A percentile compares a stretch with the other conserved stretches of the same genome.
phyloP scores from a whole-genome alignment of 2,888 invertebrate species.

The Byasa hedistus region DNA sequence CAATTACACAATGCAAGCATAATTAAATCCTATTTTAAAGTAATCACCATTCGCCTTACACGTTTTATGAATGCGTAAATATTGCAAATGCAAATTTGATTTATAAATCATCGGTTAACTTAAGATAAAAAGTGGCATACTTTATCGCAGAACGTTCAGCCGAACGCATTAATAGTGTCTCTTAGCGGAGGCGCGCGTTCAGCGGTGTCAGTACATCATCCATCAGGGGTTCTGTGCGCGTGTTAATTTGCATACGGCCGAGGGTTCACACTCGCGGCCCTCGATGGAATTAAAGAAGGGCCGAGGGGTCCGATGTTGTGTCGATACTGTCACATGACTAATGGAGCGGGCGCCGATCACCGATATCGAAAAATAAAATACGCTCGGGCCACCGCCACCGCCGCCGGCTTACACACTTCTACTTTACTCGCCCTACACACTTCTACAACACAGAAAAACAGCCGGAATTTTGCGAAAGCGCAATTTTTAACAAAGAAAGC shows the following conservation, averaged over 20 bases:
- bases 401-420: constrained; percentile 37
- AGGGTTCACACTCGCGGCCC: constrained; percentile 58
- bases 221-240: constrained; percentile 62
- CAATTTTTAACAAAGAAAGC: background rate
- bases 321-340: constrained; percentile 79
- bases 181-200: constrained; percentile 15
- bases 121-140: constrained; percentile 19
- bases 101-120: constrained; percentile 18
- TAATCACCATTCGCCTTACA: constrained; percentile 7
- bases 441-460: constrained; percentile 17
- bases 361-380: constrained; percentile 76
- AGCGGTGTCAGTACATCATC: constrained; percentile 63
- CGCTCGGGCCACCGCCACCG: constrained; percentile 52
- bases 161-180: constrained; percentile 29
- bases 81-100: constrained; percentile 12
- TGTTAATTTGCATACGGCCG: constrained; percentile 67
- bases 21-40: constrained; percentile 1
- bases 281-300: constrained; percentile 67
- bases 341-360: constrained; percentile 78
- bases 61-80: constrained; percentile 6
- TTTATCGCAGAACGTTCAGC: constrained; percentile 23
- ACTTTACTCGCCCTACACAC: constrained; percentile 35
- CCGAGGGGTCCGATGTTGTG: constrained; percentile 69
- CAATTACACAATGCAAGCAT: background rate
- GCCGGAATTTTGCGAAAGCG: background rate